Percentiles rank a stretch among this genome's conserved stretches.
Evolutionary conservation across 2,888 invertebrate genomes (phyloP).

Genomic region (Nemapogon koenigi): DNA sequence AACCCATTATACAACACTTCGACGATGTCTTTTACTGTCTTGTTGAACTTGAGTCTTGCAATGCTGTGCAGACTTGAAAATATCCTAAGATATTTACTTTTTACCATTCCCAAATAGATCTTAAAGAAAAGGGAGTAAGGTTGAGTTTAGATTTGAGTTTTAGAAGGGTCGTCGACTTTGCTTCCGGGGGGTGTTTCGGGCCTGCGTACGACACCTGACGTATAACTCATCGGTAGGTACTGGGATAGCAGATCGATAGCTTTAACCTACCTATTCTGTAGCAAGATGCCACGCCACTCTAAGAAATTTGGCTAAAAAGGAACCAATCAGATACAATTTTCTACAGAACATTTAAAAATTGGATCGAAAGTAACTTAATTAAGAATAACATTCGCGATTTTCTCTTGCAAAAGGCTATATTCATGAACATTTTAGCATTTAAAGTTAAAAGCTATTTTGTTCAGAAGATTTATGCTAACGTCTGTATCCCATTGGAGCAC

Average conservation of each 20-base stretch:
- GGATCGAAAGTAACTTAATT: too few species aligned
- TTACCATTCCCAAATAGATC: constrained; percentile 25
- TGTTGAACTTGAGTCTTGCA: constrained; percentile 38
- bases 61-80: constrained; percentile 40
- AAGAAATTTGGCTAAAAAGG: too few species aligned
- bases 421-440: too few species aligned
- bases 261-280: too few species aligned
- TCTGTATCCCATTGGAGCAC: too few species aligned
- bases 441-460: too few species aligned
- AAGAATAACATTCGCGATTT: too few species aligned
- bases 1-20: constrained; percentile 34
- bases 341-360: too few species aligned
- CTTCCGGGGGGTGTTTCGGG: constrained; percentile 17
- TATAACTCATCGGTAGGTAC: constrained; percentile 56
- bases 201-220: constrained; percentile 27
- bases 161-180: constrained; percentile 25
- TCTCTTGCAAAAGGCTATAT: too few species aligned
- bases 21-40: constrained; percentile 44
- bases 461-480: too few species aligned
- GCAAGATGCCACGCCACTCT: too few species aligned
- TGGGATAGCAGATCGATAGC: constrained; percentile 43
- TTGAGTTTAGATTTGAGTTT: constrained; percentile 21
- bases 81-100: constrained; percentile 40
- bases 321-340: too few species aligned
- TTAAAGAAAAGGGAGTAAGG: constrained; percentile 24